Base-by-base conservation (phyloP, 1,140 invertebrate genomes). In the Andrena cerasifolii region DNA sequence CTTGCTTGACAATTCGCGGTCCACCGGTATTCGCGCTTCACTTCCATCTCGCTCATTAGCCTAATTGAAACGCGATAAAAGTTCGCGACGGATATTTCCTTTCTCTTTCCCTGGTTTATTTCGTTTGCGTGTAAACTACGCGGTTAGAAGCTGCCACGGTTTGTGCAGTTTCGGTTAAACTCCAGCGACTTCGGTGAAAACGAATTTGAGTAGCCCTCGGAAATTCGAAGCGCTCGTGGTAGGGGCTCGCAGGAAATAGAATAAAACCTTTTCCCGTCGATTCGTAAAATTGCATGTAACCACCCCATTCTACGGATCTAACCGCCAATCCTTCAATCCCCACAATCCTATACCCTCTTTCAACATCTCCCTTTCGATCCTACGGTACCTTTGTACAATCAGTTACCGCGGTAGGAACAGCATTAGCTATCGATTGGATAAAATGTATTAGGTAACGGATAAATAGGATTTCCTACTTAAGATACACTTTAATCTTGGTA, bases 221-320 rank as follows among this genome's bases (percentile, higher is more conserved):
- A 73, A 65, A 82, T 84, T 80, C 77, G 67, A 66, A 73, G 28
- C 70, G 61, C 26, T 28, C 28, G 59, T 73, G 77, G 59, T 68
- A 26, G 75, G 70, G 58, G 31, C 61, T 51, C n/a, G 58, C 54
- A 62, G 73, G 78, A 79, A 87, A 87, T 78, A 77, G 84, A 87
- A 88, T 82, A 87, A 87, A 87, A 86, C 78, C 78, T 82, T 84
- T 66, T 54, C 59, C 59, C 79, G 70, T 56, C 79, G 83, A 85
- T 83, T 86, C 84, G 84, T 80, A 83, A 81, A 85, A 86, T 82
- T 81, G 84, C 72, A 83, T 79, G 85, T 85, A 87, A 78, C 75
- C 85, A 78, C 74, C 78, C 70, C 58, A 72, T 78, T 78, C 77
- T 80, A 72, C 78, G 53, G 51, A 79, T 61, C 65, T 43, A n/a